phyloP scores from a whole-genome alignment of 37 sponge, comb jelly and placozoan species.

The Sycon ciliatum region DNA sequence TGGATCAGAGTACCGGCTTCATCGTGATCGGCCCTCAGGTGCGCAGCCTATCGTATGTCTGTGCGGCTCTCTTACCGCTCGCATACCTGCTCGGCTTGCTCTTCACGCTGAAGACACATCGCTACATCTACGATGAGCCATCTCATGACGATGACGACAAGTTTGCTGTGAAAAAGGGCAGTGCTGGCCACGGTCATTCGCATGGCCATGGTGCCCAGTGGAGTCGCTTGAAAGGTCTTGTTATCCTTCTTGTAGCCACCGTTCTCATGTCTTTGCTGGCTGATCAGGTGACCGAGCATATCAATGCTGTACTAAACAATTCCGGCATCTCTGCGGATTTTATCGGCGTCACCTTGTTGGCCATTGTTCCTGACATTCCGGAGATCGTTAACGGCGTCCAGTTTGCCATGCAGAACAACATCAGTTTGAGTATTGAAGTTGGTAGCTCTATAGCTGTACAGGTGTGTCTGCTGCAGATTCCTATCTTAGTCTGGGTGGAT shows the following conservation, averaged over 20 bases:
- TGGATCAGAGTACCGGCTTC: too few species aligned
- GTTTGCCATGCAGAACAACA: slow-evolving; percentile 30
- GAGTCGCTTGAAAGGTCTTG: slow-evolving; percentile 15
- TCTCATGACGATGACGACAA: too few species aligned
- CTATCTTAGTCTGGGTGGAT: slow-evolving; percentile 18
- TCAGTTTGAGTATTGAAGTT: slow-evolving; percentile 28
- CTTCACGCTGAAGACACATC: slow-evolving; percentile 26
- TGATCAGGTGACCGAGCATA: slow-evolving; percentile 21
- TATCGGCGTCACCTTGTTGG: slow-evolving; percentile 24
- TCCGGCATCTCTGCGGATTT: slow-evolving; percentile 13
- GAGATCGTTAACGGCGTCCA: slow-evolving; percentile 27
- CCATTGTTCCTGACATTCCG: slow-evolving; percentile 28
- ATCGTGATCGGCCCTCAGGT: too few species aligned
- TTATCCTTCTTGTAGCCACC: slow-evolving; percentile 26
- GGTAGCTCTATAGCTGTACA: slow-evolving; percentile 32
- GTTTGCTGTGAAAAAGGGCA: too few species aligned
- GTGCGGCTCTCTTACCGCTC: slow-evolving; percentile 19
- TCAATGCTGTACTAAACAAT: slow-evolving; percentile 2
- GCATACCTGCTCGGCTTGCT: slow-evolving; percentile 21
- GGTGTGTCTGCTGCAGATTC: slow-evolving; percentile 31
- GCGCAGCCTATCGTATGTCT: slow-evolving; percentile 28
- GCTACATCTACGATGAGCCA: slow-evolving; percentile 19
- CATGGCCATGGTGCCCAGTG: slow-evolving; percentile 17
- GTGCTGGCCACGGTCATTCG: too few species aligned
- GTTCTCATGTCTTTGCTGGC: slow-evolving; percentile 28